Conservation (phyloP, 2,113 vertebrate species). For the Urocolius indicus region DNA sequence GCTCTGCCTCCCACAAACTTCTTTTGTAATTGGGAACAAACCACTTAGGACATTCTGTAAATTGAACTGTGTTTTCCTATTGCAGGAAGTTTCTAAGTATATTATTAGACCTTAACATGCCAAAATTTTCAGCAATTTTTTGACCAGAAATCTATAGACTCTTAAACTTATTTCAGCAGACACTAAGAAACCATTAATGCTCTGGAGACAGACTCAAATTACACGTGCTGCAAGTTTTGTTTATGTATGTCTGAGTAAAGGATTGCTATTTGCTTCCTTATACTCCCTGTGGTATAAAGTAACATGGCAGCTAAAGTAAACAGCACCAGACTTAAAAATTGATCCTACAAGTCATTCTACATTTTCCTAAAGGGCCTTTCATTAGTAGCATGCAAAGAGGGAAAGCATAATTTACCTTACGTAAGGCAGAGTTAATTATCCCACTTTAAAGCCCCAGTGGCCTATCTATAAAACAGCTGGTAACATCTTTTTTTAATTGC, state of each 20-base stretch:
- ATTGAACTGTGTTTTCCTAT: neutral
- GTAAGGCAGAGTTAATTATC: constrained; percentile 62
- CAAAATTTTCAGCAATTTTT: neutral
- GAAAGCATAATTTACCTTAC: constrained; percentile 44
- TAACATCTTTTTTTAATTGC: constrained; percentile 18
- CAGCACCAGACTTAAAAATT: constrained; percentile 31
- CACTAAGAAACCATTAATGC: neutral
- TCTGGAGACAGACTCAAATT: neutral
- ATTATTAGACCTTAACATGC: neutral
- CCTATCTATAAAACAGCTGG: constrained; percentile 25
- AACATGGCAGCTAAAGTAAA: constrained; percentile 22
- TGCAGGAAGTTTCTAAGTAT: neutral
- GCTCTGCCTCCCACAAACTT: neutral
- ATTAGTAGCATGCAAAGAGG: constrained; percentile 2
- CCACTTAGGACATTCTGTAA: neutral
- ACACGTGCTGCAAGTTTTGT: neutral
- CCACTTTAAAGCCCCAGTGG: neutral
- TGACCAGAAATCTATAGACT: neutral
- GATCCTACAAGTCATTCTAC: neutral
- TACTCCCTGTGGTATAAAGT: neutral
- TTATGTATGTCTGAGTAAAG: neutral
- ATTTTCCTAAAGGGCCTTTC: neutral
- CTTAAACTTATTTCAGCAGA: neutral
- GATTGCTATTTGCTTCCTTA: neutral
- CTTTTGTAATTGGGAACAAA: neutral